phyloP scores from a whole-genome alignment of 2,797 vertebrate species.

The Telmatherina bonti region DNA sequence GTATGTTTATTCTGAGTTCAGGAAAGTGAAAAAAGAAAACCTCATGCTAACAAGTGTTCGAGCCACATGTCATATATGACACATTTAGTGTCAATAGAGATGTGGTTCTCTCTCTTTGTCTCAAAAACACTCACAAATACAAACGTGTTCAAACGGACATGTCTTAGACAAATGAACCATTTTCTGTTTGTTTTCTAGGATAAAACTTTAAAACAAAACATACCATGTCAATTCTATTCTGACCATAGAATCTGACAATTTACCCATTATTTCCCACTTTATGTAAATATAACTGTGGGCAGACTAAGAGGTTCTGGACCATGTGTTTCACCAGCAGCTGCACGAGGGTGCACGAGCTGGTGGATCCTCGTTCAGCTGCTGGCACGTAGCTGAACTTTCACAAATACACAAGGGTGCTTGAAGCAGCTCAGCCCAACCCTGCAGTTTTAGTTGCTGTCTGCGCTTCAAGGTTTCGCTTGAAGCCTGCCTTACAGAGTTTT shows the following conservation, averaged over 20 bases:
- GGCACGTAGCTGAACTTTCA: slow-evolving; percentile 59
- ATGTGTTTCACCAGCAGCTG: slow-evolving; percentile 62
- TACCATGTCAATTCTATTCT: neutral
- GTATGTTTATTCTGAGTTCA: slow-evolving; percentile 14
- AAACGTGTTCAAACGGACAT: slow-evolving; percentile 1
- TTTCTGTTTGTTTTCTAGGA: no score
- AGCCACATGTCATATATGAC: slow-evolving; percentile 6
- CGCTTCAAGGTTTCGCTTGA: slow-evolving; percentile 42
- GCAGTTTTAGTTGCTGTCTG: slow-evolving; percentile 46
- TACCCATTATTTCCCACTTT: slow-evolving; percentile 1
- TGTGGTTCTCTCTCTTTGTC: neutral
- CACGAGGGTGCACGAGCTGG: slow-evolving; percentile 40
- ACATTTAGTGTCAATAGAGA: slow-evolving; percentile 8
- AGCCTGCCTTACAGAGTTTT: slow-evolving; percentile 30
- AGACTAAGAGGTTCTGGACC: slow-evolving; percentile 26
- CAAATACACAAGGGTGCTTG: slow-evolving; percentile 51
- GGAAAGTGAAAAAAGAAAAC: slow-evolving; percentile 17
- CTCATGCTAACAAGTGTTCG: slow-evolving; percentile 12
- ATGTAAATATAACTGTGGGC: slow-evolving; percentile 23
- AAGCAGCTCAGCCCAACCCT: slow-evolving; percentile 51
- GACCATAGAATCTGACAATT: slow-evolving; percentile 4
- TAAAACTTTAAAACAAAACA: neutral
- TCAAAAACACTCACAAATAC: neutral
- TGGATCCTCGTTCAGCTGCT: slow-evolving; percentile 32
- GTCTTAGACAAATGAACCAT: neutral